A percentile compares a stretch with the other conserved stretches of the same genome.
phyloP scores from a whole-genome alignment of 2,797 vertebrate genomes.

The Oceanodroma leucorhoa region DNA sequence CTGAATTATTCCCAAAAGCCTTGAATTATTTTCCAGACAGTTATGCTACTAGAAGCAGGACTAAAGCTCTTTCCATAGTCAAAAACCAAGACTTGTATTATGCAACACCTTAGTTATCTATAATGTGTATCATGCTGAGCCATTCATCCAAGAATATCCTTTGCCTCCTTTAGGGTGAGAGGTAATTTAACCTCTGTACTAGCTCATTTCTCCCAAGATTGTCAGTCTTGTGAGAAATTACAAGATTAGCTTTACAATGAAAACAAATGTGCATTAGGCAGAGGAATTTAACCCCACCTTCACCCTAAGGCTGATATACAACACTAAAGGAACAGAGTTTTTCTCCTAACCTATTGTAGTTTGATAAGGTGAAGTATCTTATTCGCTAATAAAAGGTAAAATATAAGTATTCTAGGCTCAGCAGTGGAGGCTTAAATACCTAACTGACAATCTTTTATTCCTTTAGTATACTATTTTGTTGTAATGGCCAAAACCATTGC shows the following conservation, averaged over 20 bases:
- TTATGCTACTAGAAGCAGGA: neutral
- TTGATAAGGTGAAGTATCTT: neutral
- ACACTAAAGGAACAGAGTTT: neutral
- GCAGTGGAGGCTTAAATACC: neutral
- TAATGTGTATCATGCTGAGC: conserved; percentile 8
- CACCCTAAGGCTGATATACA: neutral
- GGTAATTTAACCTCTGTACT: conserved; percentile 28
- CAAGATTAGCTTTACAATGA: conserved; percentile 5
- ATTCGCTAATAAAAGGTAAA: neutral
- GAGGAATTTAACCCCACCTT: conserved; percentile 5
- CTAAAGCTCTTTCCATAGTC: neutral
- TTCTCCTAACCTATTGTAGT: neutral
- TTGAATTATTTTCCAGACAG: neutral
- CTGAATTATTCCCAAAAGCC: neutral
- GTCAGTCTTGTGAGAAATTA: conserved; percentile 31
- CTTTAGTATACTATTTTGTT: neutral
- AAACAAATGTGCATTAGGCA: neutral
- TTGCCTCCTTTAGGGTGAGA: conserved; percentile 15
- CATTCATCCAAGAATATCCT: conserved; percentile 26
- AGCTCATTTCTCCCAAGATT: conserved; percentile 27
- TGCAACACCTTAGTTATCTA: conserved; percentile 8
- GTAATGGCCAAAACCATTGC: conserved; percentile 5
- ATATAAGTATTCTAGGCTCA: neutral
- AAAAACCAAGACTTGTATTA: conserved; percentile 12
- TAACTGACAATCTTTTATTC: conserved; percentile 48